These are phyloP conservation scores for Odobenus rosmarus DNA, from an alignment of 2,113 vertebrate genomes.

Conservation along the genomic window DNA sequence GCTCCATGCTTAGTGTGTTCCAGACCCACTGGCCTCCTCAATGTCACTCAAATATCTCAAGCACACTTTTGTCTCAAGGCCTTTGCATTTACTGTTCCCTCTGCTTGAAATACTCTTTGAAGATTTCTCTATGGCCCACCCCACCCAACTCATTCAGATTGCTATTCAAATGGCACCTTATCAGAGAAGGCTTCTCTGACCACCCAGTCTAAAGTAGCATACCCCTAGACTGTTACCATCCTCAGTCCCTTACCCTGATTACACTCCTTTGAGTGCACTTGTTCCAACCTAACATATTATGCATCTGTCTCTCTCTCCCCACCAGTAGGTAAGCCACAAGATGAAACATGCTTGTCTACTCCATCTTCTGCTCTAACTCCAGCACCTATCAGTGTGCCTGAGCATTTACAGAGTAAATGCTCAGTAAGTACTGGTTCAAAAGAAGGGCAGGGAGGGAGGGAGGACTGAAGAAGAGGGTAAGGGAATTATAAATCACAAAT, in stretches of 20 bases:
- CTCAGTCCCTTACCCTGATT: neutral
- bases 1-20: accelerated
- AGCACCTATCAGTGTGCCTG: neutral
- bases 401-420: neutral
- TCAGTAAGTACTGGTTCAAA: neutral
- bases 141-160: neutral
- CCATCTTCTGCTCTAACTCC: neutral
- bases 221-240: no score
- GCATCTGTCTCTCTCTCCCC: neutral
- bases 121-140: neutral
- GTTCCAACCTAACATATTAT: neutral
- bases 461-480: neutral
- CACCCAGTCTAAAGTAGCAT: accelerated
- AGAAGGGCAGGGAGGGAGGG: neutral
- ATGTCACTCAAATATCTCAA: neutral
- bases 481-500: neutral
- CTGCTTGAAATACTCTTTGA: neutral
- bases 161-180: neutral
- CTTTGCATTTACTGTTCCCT: neutral
- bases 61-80: neutral
- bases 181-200: neutral
- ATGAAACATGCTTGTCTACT: neutral
- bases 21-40: no score
- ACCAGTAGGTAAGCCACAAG: neutral
- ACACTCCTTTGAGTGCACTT: neutral